Percentiles rank a stretch among this genome's conserved stretches.
Conservation (phyloP, 2,797 vertebrate species). For the Halcyon badia region DNA sequence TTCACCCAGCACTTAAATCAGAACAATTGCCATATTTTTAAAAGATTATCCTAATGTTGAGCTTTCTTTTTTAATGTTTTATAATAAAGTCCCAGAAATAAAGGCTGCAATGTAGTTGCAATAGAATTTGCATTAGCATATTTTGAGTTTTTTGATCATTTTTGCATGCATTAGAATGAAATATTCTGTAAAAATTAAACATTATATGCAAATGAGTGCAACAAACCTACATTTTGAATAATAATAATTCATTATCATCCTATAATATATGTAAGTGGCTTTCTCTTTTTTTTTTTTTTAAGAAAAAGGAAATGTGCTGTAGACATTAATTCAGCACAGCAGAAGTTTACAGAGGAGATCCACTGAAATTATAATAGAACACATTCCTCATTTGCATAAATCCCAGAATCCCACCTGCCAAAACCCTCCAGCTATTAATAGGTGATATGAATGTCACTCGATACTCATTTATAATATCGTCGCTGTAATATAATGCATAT, state of each 20-base stretch:
- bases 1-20: conserved; percentile 44
- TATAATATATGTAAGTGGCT: conserved; percentile 76
- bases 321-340: conserved; percentile 78
- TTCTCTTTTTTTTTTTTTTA: conserved; percentile 20
- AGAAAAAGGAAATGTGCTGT: background rate
- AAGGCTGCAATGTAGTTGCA: conserved; percentile 68
- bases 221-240: conserved; percentile 74
- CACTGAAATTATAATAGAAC: conserved; percentile 72
- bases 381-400: conserved; percentile 75
- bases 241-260: conserved; percentile 80
- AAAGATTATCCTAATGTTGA: conserved; percentile 72
- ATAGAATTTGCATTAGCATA: conserved; percentile 77
- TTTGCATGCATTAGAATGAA: conserved; percentile 79
- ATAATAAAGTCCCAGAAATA: conserved; percentile 73
- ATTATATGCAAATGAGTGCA: conserved; percentile 80
- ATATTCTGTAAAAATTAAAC: conserved; percentile 80
- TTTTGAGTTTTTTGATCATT: conserved; percentile 78
- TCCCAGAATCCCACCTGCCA: conserved; percentile 78
- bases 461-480: conserved; percentile 77
- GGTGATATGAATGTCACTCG: conserved; percentile 76
- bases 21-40: conserved; percentile 70
- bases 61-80: conserved; percentile 67
- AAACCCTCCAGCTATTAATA: conserved; percentile 80
- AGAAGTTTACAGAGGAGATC: conserved; percentile 78
- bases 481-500: conserved; percentile 75